These are phyloP conservation scores for Eustalomyia histrio DNA, from an alignment of 2,888 invertebrate genomes.

Conservation along the genomic window DNA sequence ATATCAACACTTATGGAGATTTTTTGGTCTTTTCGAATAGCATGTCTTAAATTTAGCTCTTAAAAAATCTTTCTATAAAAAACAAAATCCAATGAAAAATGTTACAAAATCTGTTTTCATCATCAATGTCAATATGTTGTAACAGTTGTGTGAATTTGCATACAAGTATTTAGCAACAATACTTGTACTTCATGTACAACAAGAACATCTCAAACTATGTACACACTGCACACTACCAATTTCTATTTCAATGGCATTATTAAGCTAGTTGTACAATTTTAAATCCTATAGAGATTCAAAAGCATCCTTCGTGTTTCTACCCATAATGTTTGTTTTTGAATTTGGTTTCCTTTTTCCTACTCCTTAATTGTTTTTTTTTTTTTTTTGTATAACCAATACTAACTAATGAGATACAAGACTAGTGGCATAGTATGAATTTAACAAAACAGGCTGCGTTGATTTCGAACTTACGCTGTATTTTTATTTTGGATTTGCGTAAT, in stretches of 20 bases:
- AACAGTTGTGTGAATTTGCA: conserved; percentile 35
- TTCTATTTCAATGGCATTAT: conserved; percentile 28
- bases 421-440: conserved; percentile 19
- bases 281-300: conserved; percentile 31
- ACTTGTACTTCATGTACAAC: background rate
- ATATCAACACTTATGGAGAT: no score
- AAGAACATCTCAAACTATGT: background rate
- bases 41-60: no score
- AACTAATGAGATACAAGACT: conserved; percentile 36
- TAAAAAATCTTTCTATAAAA: no score
- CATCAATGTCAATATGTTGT: conserved; percentile 29
- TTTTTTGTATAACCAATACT: conserved; percentile 2
- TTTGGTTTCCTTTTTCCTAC: background rate
- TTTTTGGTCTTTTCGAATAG: no score
- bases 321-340: background rate
- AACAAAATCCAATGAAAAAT: background rate
- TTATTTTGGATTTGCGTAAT: background rate
- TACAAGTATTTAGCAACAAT: conserved; percentile 24
- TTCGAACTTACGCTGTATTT: conserved; percentile 4
- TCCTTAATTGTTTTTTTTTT: background rate
- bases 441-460: conserved; percentile 14
- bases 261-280: background rate
- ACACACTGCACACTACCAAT: conserved; percentile 9
- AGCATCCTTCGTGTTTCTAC: conserved; percentile 12
- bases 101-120: background rate